Evolutionary conservation across 2,113 vertebrate species (phyloP).

Genomic region (Protobothrops mucrosquamatus): DNA sequence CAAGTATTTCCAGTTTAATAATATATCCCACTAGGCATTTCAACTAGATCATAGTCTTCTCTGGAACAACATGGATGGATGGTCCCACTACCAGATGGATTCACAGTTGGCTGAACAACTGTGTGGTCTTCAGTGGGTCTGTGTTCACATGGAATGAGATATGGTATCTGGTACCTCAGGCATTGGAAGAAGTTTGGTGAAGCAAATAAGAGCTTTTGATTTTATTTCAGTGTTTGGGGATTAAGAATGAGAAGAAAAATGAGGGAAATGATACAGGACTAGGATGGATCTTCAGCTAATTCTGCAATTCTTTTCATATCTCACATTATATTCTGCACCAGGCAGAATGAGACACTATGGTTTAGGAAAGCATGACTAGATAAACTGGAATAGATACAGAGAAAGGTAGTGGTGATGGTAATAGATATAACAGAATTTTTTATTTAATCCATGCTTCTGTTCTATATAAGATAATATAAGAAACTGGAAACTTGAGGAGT

Average conservation of each 20-base stretch:
- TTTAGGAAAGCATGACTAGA: background rate
- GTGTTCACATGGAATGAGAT: too few relatives aligned
- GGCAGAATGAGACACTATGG: background rate
- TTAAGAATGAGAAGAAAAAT: background rate
- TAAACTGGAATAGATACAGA: background rate
- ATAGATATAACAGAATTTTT: background rate
- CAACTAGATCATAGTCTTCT: too few relatives aligned
- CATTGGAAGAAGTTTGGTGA: constrained; percentile 12
- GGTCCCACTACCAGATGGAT: too few relatives aligned
- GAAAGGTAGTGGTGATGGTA: background rate
- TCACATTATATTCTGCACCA: background rate
- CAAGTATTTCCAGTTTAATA: background rate
- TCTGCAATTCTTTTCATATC: background rate
- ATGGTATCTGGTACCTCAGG: background rate
- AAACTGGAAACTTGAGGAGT: background rate
- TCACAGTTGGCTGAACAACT: too few relatives aligned
- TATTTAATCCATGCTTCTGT: background rate
- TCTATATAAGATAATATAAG: background rate
- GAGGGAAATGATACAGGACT: background rate
- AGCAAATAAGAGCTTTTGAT: constrained; percentile 1
- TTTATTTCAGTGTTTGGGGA: background rate
- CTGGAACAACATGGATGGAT: too few relatives aligned
- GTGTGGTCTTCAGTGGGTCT: too few relatives aligned
- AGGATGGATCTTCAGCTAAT: too few relatives aligned
- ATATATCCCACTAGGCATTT: background rate